Evolutionary conservation across 2,113 vertebrate genomes (phyloP).

Genomic region (Otocyon megalotis): DNA sequence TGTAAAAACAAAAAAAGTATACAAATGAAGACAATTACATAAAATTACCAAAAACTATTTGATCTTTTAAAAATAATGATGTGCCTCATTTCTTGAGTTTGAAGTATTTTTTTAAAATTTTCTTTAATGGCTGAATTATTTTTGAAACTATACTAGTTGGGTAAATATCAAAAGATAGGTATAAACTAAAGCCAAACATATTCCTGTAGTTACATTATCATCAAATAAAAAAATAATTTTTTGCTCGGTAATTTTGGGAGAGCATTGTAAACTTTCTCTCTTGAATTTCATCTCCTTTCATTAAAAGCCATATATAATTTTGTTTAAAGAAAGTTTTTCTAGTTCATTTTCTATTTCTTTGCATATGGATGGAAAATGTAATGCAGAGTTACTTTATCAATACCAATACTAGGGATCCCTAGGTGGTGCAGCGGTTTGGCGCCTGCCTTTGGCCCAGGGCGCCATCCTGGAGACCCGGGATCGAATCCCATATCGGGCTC

Average conservation of each 20-base stretch:
- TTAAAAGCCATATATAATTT: not conserved
- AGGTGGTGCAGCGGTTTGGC: no score
- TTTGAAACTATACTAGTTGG: not conserved
- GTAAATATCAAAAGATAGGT: not conserved
- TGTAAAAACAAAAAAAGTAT: constrained; percentile 19
- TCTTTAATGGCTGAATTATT: not conserved
- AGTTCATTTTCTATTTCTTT: not conserved
- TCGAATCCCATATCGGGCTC: no score
- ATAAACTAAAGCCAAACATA: not conserved
- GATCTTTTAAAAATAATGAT: not conserved
- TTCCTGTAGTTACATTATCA: not conserved
- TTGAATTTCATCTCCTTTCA: not conserved
- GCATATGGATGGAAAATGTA: not conserved
- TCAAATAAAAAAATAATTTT: not conserved
- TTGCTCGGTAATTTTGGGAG: not conserved
- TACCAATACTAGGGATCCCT: not conserved
- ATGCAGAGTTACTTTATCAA: not conserved
- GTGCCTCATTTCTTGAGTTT: not conserved
- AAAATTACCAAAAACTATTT: not conserved
- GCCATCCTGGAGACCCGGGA: no score
- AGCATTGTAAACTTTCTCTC: not conserved
- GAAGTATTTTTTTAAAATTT: not conserved
- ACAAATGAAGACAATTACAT: not conserved
- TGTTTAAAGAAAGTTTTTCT: not conserved
- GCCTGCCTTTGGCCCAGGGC: no score